Percentiles rank a stretch among this genome's conserved stretches.
Evolutionary conservation across 2,888 invertebrate genomes (phyloP).

Genomic region (Dasysyrphus tricinctus): DNA sequence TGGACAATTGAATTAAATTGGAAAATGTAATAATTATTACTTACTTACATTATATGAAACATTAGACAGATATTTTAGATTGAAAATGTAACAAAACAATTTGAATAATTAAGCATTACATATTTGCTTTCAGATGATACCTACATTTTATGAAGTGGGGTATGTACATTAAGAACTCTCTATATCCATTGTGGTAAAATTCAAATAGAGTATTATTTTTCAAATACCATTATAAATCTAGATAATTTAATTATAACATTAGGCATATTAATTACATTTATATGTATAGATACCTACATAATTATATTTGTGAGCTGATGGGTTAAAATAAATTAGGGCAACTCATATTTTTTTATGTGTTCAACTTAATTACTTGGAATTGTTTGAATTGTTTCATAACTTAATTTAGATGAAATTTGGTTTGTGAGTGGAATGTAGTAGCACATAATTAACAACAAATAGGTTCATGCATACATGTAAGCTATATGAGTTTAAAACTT

Average conservation of each 20-base stretch:
- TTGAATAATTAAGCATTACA: slow-evolving; percentile 36
- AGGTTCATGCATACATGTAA: no score
- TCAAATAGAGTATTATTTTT: slow-evolving; percentile 2
- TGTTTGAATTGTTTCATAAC: slow-evolving; percentile 30
- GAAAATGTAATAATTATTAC: slow-evolving; percentile 51
- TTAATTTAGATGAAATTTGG: not conserved
- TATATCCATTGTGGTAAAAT: not conserved
- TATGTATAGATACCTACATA: not conserved
- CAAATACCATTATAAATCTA: slow-evolving; percentile 16
- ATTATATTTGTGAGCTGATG: not conserved
- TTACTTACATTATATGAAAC: slow-evolving; percentile 2
- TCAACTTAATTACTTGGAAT: slow-evolving; percentile 30
- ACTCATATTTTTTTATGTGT: slow-evolving; percentile 24
- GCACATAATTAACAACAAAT: no score
- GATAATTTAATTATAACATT: slow-evolving; percentile 42
- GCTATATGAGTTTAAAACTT: no score
- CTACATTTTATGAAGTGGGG: not conserved
- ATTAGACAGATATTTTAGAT: not conserved
- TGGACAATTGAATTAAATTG: slow-evolving; percentile 30
- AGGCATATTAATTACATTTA: slow-evolving; percentile 13
- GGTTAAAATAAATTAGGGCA: slow-evolving; percentile 40
- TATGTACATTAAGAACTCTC: not conserved
- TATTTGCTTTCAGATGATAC: not conserved
- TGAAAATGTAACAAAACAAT: slow-evolving; percentile 4
- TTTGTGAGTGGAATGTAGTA: not conserved